Evolutionary conservation across 2,797 vertebrate species (phyloP), one percentile per base, ranked within the genome.

Genomic region (Botia kubotai): DNA sequence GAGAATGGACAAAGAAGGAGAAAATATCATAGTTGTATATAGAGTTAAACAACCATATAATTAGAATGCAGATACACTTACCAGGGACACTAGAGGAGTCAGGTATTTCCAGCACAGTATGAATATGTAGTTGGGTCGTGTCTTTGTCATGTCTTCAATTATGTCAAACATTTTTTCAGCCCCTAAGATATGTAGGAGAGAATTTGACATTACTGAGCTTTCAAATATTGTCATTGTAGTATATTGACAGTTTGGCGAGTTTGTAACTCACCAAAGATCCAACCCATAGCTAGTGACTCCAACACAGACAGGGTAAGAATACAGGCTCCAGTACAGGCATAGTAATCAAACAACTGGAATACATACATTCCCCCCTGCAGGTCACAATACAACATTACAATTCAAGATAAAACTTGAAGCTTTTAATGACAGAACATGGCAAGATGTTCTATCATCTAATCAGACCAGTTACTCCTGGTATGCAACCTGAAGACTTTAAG

Each of bases 261-360:
- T 23, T 60, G 8, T 19, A 21, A 72, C 94, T 93, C 88, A 96
- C 95, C 95, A 8, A 96, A 97, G 0, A 93, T 88, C 95, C 95
- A 96, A 72, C 91, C 91, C 36, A 97, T 14, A 55, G 91, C 93
- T 81, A 95, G 29, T 1, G 93, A 94, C 82, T 96, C 91, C 80
- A 91, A 95, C 71, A 95, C 11, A 0, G 94, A 83, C 43, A 96
- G 87, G 72, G 95, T 93, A 82, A 98, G 92, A 82, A 97, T 87
- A 87, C 96, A 96, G 0, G 79, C 91, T 66, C 97, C 97, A 0
- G 96, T 98, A 84, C 94, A 95, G 17, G 96, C 96, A 0, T 98
- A 99, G 86, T 97, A 96, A 84, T 98, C 97, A 57, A 98, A 94
- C 39, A 99, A 86, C 91, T 98, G 97, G 89, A 98, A 97, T 82